A percentile compares a stretch with the other conserved stretches of the same genome.
These are phyloP conservation scores for Anoplopoma fimbria DNA, from an alignment of 2,113 vertebrate genomes.

Conservation along the genomic window DNA sequence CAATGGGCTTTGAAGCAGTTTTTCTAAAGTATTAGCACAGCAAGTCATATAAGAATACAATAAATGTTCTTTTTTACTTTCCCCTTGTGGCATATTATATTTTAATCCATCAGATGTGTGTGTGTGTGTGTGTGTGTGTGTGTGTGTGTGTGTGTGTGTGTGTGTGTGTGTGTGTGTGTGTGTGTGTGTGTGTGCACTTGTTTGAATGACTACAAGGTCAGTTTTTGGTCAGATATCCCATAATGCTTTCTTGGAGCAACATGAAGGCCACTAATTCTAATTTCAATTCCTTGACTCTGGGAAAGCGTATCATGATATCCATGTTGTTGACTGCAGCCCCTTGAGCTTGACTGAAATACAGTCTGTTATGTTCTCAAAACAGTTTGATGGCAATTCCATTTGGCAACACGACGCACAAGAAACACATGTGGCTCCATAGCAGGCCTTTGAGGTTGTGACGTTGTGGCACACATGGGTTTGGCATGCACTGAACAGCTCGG, in stretches of 20 bases:
- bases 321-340: conserved; percentile 8
- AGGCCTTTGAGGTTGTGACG: conserved; percentile 42
- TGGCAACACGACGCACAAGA: conserved; percentile 21
- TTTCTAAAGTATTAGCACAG: neutral
- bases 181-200: neutral
- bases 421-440: conserved; percentile 45
- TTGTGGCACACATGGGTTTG: conserved; percentile 38
- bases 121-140: neutral
- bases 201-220: neutral
- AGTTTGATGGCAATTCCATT: conserved; percentile 55
- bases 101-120: conserved; percentile 8
- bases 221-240: neutral
- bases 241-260: conserved; percentile 27
- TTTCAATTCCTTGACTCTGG: conserved; percentile 4
- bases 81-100: conserved; percentile 9
- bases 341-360: conserved; percentile 12
- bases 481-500: conserved; percentile 9
- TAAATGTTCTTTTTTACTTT: neutral
- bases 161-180: neutral
- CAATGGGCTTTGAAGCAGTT: neutral
- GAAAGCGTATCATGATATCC: conserved; percentile 15
- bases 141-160: conserved; percentile 1
- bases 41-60: neutral
- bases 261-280: conserved; percentile 13
- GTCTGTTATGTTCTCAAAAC: conserved; percentile 26